These are phyloP conservation scores for Ips nitidus DNA, from an alignment of 1,140 invertebrate genomes.

Conservation along the genomic window DNA sequence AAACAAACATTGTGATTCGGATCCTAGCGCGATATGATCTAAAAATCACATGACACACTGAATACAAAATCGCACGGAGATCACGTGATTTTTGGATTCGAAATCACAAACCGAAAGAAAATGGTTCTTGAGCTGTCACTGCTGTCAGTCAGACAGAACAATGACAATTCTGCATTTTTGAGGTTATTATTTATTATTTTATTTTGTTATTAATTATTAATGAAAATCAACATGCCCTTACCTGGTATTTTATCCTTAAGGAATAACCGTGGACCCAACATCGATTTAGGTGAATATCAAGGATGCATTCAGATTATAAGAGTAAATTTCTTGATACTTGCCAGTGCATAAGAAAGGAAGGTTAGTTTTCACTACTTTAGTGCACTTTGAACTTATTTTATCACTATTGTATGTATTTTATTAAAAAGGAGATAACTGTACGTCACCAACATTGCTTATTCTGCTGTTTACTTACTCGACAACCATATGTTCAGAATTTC, in stretches of 20 bases:
- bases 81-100: too few species aligned
- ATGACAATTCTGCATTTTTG: too few species aligned
- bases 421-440: not conserved
- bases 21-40: too few species aligned
- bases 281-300: constrained; percentile 27
- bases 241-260: constrained; percentile 46
- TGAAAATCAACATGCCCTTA: constrained; percentile 33
- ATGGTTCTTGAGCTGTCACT: too few species aligned
- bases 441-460: too few species aligned
- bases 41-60: too few species aligned
- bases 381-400: constrained; percentile 33
- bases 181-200: too few species aligned
- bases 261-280: constrained; percentile 43
- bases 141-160: too few species aligned
- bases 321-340: not conserved
- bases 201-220: not conserved
- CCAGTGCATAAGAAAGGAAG: constrained; percentile 16
- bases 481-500: not conserved
- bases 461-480: not conserved
- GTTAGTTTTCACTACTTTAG: constrained; percentile 31
- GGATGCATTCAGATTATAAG: not conserved
- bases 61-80: too few species aligned
- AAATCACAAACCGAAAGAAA: too few species aligned
- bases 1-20: too few species aligned
- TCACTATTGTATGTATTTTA: constrained; percentile 2